Evolutionary conservation across 1,140 invertebrate species (phyloP), one percentile per base, ranked within the genome.

Genomic region (Ceratina australensis): DNA sequence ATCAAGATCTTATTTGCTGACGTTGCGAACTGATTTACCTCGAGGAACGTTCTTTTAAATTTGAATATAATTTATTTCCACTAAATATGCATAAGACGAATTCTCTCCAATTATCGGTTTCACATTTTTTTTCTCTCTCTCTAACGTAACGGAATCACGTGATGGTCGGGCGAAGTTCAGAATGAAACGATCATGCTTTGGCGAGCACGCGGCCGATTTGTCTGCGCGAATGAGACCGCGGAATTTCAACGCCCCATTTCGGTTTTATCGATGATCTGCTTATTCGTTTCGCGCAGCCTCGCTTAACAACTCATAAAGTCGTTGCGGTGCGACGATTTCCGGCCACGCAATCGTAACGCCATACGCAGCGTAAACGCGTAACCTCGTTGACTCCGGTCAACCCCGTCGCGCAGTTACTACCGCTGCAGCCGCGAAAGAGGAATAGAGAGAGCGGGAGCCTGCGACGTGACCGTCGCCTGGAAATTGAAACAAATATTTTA

Each of bases 401-500:
- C 82, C 61, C 57, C 52, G n/a, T n/a, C n/a, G 69, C 67, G 50
- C 24, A 42, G n/a, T 42, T 42, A 42, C 33, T 42, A 42, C 33
- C 50, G 47, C 65, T 52, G 22, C 22, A 18, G 78, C 13, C 61
- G 50, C 28, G 20, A 54, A 47, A 67, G 33, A 10, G 3, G 10
- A 7, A 42, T 5, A 42, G 33, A 7, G 33, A 10, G 33, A 42
- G 33, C 7, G 33, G 10, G 33, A 61, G 81, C 71, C 61, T 20
- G 33, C 68, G 69, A 22, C 69, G 65, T 75, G 72, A 52, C 80
- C 66, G 78, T 59, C 65, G 63, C 57, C 65, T 69, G 82, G 81
- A 88, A 87, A 90, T 89, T 87, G 86, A 89, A 89, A 89, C 86
- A 87, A 90, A 89, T 90, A 90, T 89, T 89, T 89, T 87, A 89